These are phyloP conservation scores for Okapia johnstoni DNA, from an alignment of 2,113 vertebrate species.

Conservation along the genomic window DNA sequence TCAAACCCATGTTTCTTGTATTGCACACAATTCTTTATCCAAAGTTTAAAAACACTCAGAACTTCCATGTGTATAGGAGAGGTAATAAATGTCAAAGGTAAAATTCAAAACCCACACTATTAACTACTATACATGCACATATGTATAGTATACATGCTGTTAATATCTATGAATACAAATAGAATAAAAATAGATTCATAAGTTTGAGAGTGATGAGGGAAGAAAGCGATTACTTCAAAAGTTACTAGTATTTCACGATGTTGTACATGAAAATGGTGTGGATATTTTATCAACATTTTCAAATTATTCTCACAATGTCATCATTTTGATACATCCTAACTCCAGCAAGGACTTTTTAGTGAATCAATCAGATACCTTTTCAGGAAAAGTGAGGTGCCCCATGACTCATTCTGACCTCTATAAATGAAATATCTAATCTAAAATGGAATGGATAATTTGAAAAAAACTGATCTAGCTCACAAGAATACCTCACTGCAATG, in stretches of 20 bases:
- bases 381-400: background rate
- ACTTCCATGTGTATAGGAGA: background rate
- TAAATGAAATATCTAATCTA: background rate
- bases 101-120: background rate
- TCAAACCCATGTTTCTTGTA: background rate
- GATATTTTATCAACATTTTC: background rate
- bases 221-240: background rate
- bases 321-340: background rate
- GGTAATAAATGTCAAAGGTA: background rate
- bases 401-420: background rate
- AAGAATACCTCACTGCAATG: background rate
- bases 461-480: background rate
- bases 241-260: background rate
- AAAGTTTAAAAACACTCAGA: background rate
- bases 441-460: background rate
- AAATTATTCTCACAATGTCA: background rate
- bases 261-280: background rate
- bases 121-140: background rate
- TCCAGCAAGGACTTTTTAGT: background rate
- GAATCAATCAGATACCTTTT: background rate
- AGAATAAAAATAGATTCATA: background rate
- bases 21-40: background rate
- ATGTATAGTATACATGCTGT: background rate
- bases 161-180: background rate
- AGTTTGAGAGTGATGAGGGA: background rate